Percentiles rank a stretch among this genome's conserved stretches.
These are phyloP conservation scores for Sus scrofa DNA, from an alignment of 2,113 vertebrate species.

Conservation along the genomic window T2T-Sscrofa CM000813.6:142581001-142581500, in stretches of 20 bases:
- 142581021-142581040: neutral
- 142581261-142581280: neutral
- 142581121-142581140: neutral
- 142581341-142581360: neutral
- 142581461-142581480: neutral
- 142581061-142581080: neutral
- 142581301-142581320: neutral
- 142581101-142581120: neutral
- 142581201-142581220: neutral
- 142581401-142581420: neutral
- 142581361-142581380: neutral
- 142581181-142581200: neutral
- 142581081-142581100: neutral
- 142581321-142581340: neutral
- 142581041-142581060: neutral
- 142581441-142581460: slow-evolving; percentile 41
- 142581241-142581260: neutral
- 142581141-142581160: neutral
- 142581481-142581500: neutral
- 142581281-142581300: neutral
- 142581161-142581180: neutral
- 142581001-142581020: neutral
- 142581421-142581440: neutral
- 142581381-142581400: neutral
- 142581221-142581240: neutral